phyloP scores from a whole-genome alignment of 2,888 invertebrate genomes.

The Dicyrtoma fusca region DNA sequence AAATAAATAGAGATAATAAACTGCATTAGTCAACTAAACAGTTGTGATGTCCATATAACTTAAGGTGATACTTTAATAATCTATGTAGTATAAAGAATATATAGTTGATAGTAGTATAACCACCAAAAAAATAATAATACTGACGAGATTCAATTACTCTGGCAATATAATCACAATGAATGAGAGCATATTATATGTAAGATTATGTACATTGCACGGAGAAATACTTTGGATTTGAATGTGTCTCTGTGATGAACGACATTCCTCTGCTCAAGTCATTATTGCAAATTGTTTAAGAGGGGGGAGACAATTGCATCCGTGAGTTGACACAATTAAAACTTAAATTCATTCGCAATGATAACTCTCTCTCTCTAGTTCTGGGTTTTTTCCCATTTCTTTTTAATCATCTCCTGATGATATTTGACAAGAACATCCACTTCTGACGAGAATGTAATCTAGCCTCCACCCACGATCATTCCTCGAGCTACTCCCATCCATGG shows the following conservation, averaged over 20 bases:
- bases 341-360: background rate
- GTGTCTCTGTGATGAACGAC: background rate
- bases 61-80: too few species aligned
- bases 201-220: background rate
- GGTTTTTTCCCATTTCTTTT: slow-evolving; percentile 6
- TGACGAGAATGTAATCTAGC: slow-evolving; percentile 79
- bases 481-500: slow-evolving; percentile 60
- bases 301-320: background rate
- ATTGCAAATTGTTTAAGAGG: slow-evolving; percentile 7
- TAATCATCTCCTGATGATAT: slow-evolving; percentile 59
- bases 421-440: slow-evolving; percentile 84
- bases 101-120: too few species aligned
- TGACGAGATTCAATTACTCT: background rate
- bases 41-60: too few species aligned
- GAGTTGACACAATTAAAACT: background rate
- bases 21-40: too few species aligned
- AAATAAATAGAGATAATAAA: too few species aligned
- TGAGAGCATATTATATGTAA: background rate
- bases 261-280: slow-evolving; percentile 9
- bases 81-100: too few species aligned
- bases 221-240: too few species aligned
- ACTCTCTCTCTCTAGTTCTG: too few species aligned
- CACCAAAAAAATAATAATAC: too few species aligned
- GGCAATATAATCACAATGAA: background rate
- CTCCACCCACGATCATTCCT: slow-evolving; percentile 66